A percentile compares a stretch with the other conserved stretches of the same genome.
Conservation (phyloP, 1,140 invertebrate genomes). For the Vanessa atalanta region DNA sequence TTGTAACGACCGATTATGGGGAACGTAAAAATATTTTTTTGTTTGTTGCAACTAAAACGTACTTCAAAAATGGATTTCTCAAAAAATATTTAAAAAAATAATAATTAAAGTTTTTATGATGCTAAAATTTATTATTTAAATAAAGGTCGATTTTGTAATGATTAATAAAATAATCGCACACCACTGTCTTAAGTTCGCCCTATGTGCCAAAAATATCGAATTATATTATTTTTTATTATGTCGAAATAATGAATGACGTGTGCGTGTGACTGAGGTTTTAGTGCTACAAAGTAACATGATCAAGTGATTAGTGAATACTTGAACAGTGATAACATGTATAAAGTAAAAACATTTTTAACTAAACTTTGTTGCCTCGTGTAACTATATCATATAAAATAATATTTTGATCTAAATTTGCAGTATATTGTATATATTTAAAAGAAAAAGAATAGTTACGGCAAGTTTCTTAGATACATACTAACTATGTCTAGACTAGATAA, state of each 20-base stretch:
- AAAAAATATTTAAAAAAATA: too few relatives aligned
- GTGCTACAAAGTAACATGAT: not conserved
- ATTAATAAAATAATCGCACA: too few relatives aligned
- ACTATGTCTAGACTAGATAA: constrained; percentile 71
- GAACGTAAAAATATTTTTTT: too few relatives aligned
- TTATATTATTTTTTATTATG: not conserved
- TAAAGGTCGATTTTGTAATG: too few relatives aligned
- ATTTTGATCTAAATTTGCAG: not conserved
- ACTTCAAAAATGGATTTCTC: too few relatives aligned
- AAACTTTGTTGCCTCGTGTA: not conserved
- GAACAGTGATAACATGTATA: not conserved
- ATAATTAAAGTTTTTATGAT: too few relatives aligned
- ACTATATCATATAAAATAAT: not conserved
- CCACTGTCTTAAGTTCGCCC: too few relatives aligned
- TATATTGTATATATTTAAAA: not conserved
- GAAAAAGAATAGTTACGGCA: not conserved
- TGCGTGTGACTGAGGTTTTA: constrained; percentile 4
- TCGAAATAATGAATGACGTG: constrained; percentile 9
- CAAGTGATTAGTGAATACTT: not conserved
- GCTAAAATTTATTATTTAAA: too few relatives aligned
- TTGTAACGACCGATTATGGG: too few relatives aligned
- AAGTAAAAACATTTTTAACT: not conserved
- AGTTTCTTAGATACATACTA: constrained; percentile 4
- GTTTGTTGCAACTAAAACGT: too few relatives aligned
- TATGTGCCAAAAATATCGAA: too few relatives aligned